phyloP scores from a whole-genome alignment of 2,113 vertebrate species.

The Prinia subflava region DNA sequence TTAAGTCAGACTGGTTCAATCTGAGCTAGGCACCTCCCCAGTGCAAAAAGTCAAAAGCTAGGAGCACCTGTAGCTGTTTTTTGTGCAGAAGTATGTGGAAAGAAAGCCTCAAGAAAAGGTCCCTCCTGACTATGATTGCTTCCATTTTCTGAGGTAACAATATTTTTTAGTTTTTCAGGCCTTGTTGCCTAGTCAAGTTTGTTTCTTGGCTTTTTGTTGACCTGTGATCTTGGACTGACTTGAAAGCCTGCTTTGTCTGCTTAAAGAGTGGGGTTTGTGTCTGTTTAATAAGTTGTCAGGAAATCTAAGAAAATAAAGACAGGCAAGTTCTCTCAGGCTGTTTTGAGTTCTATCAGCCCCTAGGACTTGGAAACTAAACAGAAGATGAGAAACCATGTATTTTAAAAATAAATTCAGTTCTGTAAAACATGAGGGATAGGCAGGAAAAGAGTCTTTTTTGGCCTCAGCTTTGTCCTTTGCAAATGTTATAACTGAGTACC shows the following conservation, averaged over 20 bases:
- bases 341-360: slow-evolving; percentile 10
- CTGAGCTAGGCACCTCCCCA: background rate
- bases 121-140: background rate
- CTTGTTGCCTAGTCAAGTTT: background rate
- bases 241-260: slow-evolving; percentile 22
- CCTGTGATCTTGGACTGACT: slow-evolving; percentile 46
- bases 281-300: slow-evolving; percentile 23
- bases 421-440: background rate
- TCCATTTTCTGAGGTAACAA: slow-evolving; percentile 9
- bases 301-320: slow-evolving; percentile 40
- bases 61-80: background rate
- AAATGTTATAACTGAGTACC: background rate
- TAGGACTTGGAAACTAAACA: slow-evolving; percentile 34
- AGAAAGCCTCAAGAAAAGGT: background rate
- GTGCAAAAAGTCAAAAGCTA: background rate
- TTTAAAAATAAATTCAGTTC: slow-evolving; percentile 23
- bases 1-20: background rate
- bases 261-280: slow-evolving; percentile 20
- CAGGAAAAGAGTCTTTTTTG: background rate
- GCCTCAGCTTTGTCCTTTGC: background rate
- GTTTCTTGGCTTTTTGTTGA: slow-evolving; percentile 29
- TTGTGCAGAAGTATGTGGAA: background rate
- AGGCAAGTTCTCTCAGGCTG: slow-evolving; percentile 2
- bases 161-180: slow-evolving; percentile 23
- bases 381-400: slow-evolving; percentile 17